These are phyloP conservation scores for Mamestra configurata DNA, from an alignment of 1,140 invertebrate species.

Conservation along the genomic window DNA sequence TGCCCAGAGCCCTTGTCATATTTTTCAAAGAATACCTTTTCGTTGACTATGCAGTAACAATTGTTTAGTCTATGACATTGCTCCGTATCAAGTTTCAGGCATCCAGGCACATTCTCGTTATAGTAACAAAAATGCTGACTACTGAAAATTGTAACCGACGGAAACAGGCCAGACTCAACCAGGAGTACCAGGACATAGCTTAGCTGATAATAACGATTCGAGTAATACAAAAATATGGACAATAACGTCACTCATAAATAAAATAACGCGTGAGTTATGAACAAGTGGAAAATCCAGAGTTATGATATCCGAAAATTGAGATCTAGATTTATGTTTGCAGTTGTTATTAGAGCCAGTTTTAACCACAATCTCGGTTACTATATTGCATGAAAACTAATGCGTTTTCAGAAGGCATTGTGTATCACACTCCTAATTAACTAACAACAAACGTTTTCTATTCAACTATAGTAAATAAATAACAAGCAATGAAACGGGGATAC, in stretches of 20 bases:
- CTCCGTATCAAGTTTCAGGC: too few species aligned
- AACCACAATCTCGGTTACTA: neutral
- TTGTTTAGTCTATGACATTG: too few species aligned
- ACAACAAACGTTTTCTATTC: neutral
- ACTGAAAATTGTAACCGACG: neutral
- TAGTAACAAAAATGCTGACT: neutral
- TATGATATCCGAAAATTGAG: conserved; percentile 17
- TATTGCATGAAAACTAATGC: neutral
- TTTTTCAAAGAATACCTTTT: too few species aligned
- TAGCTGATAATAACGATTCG: conserved; percentile 1
- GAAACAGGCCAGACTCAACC: neutral
- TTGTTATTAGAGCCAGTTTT: conserved; percentile 10
- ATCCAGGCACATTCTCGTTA: too few species aligned
- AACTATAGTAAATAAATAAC: neutral
- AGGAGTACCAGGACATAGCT: neutral
- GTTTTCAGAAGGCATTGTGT: neutral
- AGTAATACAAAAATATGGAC: conserved; percentile 38
- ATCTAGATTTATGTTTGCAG: conserved; percentile 38
- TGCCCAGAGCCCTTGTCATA: too few species aligned
- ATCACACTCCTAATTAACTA: too few species aligned
- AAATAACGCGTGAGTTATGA: conserved; percentile 31
- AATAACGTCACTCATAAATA: conserved; percentile 41
- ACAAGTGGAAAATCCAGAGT: conserved; percentile 33
- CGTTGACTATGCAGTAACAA: too few species aligned
- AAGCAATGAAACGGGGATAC: too few species aligned